phyloP scores from a whole-genome alignment of 2,888 invertebrate species.

The Pegoplata infirma region DNA sequence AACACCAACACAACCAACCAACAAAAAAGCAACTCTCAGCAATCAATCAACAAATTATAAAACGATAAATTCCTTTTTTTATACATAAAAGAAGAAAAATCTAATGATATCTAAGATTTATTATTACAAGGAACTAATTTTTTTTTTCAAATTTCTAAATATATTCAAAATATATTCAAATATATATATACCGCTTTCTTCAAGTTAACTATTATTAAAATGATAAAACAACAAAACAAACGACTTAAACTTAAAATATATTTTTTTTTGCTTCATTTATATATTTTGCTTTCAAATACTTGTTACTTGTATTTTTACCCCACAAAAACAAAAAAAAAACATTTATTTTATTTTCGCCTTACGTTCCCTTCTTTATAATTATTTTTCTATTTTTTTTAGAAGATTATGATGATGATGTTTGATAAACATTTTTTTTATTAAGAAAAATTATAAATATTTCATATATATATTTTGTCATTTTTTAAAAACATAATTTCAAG shows the following conservation, averaged over 20 bases:
- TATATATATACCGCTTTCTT: constrained; percentile 56
- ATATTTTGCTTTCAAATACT: constrained; percentile 55
- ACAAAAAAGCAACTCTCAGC: constrained; percentile 53
- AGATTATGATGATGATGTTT: constrained; percentile 56
- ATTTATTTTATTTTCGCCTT: constrained; percentile 42
- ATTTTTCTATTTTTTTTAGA: constrained; percentile 49
- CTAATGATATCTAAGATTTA: constrained; percentile 8
- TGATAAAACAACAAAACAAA: constrained; percentile 48
- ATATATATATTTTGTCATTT: constrained; percentile 59
- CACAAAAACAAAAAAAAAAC: constrained; percentile 10
- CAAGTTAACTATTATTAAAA: constrained; percentile 62
- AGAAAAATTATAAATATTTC: constrained; percentile 61
- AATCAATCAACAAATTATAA: constrained; percentile 57
- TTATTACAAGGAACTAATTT: constrained; percentile 53
- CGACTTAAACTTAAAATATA: constrained; percentile 45
- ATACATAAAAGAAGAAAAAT: constrained; percentile 27
- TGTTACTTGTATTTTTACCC: constrained; percentile 51
- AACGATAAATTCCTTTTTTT: constrained; percentile 50
- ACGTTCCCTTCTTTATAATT: constrained; percentile 49
- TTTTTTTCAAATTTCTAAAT: constrained; percentile 53
- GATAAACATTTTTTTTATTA: constrained; percentile 60
- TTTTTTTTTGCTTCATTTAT: constrained; percentile 49
- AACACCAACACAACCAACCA: constrained; percentile 36
- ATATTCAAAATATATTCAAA: constrained; percentile 54
- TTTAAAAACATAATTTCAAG: constrained; percentile 54